These are phyloP conservation scores for Phenganax marumi DNA, from an alignment of 92 coral and sea anemone genomes.

Conservation along the genomic window DNA sequence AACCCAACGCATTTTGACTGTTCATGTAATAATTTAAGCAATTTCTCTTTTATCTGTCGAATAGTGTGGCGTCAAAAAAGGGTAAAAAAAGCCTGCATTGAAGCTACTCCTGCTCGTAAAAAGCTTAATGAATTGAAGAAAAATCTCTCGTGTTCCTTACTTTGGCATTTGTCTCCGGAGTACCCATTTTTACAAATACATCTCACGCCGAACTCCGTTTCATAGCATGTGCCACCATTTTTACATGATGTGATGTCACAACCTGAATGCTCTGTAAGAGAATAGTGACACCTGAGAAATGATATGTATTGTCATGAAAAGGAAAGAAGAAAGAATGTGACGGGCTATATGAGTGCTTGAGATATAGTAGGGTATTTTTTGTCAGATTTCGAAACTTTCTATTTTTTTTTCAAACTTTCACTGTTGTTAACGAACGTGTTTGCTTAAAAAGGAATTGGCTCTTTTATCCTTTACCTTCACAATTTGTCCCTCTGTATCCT, in stretches of 20 bases:
- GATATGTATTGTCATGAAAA: not conserved
- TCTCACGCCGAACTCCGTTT: constrained; percentile 73
- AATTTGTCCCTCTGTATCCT: constrained; percentile 78
- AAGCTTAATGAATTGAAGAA: not conserved
- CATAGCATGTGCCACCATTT: constrained; percentile 93
- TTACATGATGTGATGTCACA: constrained; percentile 53
- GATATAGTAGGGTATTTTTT: too few species aligned
- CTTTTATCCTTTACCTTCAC: constrained; percentile 67
- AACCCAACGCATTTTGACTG: too few species aligned
- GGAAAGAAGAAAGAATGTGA: not conserved
- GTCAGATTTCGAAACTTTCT: too few species aligned
- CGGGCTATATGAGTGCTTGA: not conserved
- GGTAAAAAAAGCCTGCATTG: too few species aligned
- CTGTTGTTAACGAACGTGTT: too few species aligned
- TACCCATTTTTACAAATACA: constrained; percentile 79
- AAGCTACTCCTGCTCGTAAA: too few species aligned
- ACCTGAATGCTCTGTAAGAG: constrained; percentile 29
- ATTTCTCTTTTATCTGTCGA: too few species aligned
- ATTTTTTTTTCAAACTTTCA: too few species aligned
- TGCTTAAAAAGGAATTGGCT: too few species aligned
- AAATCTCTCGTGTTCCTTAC: constrained; percentile 30
- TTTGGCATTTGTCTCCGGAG: constrained; percentile 80
- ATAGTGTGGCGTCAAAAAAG: too few species aligned
- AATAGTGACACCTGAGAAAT: not conserved
- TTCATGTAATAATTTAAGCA: too few species aligned